Evolutionary conservation across 2,888 invertebrate species (phyloP).

Genomic region (Hymenopus coronatus): DNA sequence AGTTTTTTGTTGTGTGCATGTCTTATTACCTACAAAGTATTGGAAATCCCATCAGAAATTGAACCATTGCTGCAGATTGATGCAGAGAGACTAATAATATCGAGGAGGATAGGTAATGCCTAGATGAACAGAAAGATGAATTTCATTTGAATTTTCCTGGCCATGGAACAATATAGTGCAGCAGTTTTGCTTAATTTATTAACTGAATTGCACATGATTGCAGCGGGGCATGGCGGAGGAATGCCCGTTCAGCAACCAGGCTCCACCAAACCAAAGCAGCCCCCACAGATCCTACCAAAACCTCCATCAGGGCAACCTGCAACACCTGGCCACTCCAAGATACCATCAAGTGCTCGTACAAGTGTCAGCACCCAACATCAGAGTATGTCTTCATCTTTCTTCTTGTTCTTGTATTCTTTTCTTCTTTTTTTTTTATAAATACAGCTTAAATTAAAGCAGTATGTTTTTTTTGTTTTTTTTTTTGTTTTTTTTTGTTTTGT

Average conservation of each 20-base stretch:
- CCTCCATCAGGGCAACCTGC: constrained; percentile 43
- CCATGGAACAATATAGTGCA: not conserved
- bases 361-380: constrained; percentile 29
- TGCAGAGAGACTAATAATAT: no score
- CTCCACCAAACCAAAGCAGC: constrained; percentile 47
- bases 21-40: not conserved
- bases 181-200: not conserved
- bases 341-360: constrained; percentile 35
- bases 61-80: not conserved
- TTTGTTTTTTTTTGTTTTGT: no score
- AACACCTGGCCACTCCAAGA: constrained; percentile 33
- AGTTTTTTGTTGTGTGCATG: not conserved
- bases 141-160: no score
- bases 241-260: constrained; percentile 26
- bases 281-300: constrained; percentile 62
- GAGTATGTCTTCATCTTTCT: constrained; percentile 16
- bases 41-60: not conserved
- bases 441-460: not conserved
- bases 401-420: not conserved
- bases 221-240: constrained; percentile 26
- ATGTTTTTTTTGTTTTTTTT: not conserved
- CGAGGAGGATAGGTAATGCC: not conserved
- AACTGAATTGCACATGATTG: constrained; percentile 38
- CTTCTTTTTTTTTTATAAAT: not conserved
- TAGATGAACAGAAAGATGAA: not conserved